Conservation (phyloP, 1,140 invertebrate species). For the Eriocheir sinensis region DNA sequence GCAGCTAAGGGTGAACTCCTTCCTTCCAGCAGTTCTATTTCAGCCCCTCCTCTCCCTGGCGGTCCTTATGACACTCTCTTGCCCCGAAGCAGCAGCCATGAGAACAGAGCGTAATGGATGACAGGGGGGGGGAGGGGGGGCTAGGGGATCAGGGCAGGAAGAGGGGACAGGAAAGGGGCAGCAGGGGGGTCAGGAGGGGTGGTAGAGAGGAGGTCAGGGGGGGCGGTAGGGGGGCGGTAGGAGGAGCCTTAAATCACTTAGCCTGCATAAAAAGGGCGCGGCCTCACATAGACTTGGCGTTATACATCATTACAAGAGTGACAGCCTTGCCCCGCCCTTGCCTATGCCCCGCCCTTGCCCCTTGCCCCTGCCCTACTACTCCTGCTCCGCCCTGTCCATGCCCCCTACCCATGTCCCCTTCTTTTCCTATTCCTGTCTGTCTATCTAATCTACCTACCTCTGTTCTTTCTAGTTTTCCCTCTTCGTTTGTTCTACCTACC, state of each 20-base stretch:
- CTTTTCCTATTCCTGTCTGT: no score
- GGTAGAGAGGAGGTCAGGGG: not conserved
- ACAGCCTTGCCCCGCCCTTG: not conserved
- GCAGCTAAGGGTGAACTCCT: no score
- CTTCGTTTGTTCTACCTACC: no score
- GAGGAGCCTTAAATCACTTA: not conserved
- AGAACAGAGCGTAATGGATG: not conserved
- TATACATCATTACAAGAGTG: slow-evolving; percentile 15
- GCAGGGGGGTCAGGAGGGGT: no score
- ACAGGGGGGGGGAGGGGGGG: not conserved
- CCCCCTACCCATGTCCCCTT: no score
- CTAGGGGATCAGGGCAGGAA: no score
- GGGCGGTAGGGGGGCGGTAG: not conserved
- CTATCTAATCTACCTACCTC: no score
- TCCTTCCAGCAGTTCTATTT: no score
- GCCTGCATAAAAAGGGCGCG: not conserved
- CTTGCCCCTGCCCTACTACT: not conserved
- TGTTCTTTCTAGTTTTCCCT: no score
- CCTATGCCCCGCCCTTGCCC: not conserved
- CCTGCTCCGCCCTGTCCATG: not conserved
- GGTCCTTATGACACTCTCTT: not conserved
- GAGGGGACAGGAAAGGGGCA: no score
- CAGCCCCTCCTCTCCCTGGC: no score
- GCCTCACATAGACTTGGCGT: not conserved
- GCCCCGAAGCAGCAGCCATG: not conserved